Percentiles rank a stretch among this genome's conserved stretches.
Evolutionary conservation across 37 sponge, comb jelly and placozoan species (phyloP).

Genomic region (Axinella damicornis): DNA sequence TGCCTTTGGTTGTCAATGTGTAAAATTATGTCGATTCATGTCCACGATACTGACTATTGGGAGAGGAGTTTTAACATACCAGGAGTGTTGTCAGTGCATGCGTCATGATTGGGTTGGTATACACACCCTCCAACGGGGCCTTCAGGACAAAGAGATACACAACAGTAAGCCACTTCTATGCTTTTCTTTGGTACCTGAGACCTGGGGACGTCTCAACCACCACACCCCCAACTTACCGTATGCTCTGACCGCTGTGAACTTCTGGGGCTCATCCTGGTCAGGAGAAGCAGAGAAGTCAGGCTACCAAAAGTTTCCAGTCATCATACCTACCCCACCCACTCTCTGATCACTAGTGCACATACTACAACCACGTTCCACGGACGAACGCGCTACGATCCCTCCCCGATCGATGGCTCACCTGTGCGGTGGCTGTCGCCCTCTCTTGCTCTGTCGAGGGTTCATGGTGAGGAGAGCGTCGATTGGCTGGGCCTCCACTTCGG

Average conservation of each 20-base stretch:
- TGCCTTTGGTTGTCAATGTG: too few species aligned
- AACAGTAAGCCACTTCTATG: too few species aligned
- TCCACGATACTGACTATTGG: too few species aligned
- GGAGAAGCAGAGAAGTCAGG: too few species aligned
- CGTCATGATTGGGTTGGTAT: conserved; percentile 20
- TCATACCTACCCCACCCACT: not conserved
- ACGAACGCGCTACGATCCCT: not conserved
- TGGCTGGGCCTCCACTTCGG: too few species aligned
- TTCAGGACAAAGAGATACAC: too few species aligned
- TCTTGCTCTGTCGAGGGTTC: conserved; percentile 5
- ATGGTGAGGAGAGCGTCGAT: not conserved
- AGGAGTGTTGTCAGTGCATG: conserved; percentile 14
- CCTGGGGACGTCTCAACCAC: too few species aligned
- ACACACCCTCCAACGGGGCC: conserved; percentile 11
- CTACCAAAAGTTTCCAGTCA: not conserved
- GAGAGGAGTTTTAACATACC: conserved; percentile 1
- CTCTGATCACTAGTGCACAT: not conserved
- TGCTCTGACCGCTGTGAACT: too few species aligned
- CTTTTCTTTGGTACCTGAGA: too few species aligned
- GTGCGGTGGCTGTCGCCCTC: not conserved
- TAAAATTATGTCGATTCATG: too few species aligned
- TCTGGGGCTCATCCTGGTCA: too few species aligned
- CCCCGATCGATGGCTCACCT: conserved; percentile 7
- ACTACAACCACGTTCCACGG: not conserved
- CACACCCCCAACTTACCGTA: too few species aligned